Conservation (phyloP, 2,113 vertebrate species). For the Excalfactoria chinensis region DNA sequence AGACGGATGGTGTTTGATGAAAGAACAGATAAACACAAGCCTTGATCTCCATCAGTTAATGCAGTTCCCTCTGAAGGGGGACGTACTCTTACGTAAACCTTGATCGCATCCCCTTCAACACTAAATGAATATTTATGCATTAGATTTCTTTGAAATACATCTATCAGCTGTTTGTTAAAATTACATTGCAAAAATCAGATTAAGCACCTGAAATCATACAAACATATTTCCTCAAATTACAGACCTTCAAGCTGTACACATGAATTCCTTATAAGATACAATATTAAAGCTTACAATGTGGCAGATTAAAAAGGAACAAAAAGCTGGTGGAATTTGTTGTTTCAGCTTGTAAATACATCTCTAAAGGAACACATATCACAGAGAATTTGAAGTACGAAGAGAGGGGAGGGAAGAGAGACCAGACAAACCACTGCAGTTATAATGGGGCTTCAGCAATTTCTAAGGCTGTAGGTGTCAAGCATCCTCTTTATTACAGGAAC, state of each 20-base stretch:
- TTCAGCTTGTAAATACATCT: not conserved
- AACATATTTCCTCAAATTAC: not conserved
- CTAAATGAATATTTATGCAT: conserved; percentile 55
- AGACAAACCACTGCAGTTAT: not conserved
- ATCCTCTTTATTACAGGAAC: not conserved
- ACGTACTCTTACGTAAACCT: conserved; percentile 92
- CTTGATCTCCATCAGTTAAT: conserved; percentile 81
- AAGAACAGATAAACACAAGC: conserved; percentile 86
- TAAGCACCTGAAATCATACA: not conserved
- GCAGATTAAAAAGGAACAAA: not conserved
- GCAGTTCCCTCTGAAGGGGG: conserved; percentile 81
- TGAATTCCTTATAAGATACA: not conserved
- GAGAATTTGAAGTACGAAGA: not conserved
- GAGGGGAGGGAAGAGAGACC: not conserved
- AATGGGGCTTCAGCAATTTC: not conserved
- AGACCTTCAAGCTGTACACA: not conserved
- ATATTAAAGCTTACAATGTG: not conserved
- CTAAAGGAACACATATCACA: not conserved
- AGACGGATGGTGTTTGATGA: conserved; percentile 88
- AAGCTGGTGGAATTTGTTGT: not conserved
- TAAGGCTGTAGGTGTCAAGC: not conserved
- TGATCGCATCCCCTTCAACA: conserved; percentile 90
- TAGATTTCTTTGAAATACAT: not conserved
- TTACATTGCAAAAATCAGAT: not conserved
- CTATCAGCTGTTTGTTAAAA: not conserved